These are phyloP conservation scores for Bolinopsis microptera DNA, from an alignment of 37 sponge, comb jelly and placozoan species.

Conservation along the genomic window DNA sequence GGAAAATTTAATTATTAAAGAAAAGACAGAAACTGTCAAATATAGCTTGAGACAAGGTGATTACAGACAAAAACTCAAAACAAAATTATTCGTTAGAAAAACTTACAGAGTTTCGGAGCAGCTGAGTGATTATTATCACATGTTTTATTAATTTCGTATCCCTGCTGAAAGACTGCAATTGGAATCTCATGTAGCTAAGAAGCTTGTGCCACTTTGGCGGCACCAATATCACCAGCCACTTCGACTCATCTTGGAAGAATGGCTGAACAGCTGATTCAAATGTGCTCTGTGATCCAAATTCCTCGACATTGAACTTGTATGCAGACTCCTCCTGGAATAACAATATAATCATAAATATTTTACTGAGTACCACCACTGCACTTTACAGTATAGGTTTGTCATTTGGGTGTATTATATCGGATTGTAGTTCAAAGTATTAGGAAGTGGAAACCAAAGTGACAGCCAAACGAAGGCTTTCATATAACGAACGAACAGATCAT, in stretches of 20 bases:
- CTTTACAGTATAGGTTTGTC: too few relatives aligned
- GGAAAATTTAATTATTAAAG: background rate
- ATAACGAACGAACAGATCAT: too few relatives aligned
- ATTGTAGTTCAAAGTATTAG: too few relatives aligned
- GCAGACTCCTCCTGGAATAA: background rate
- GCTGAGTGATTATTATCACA: background rate
- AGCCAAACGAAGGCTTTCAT: too few relatives aligned
- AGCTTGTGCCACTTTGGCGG: background rate
- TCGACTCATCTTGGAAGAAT: background rate
- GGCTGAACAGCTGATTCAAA: background rate
- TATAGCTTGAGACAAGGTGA: too few relatives aligned
- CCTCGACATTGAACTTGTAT: background rate
- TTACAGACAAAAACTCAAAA: too few relatives aligned
- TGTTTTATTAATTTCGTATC: background rate
- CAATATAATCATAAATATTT: too few relatives aligned
- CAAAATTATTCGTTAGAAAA: too few relatives aligned
- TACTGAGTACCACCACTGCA: too few relatives aligned
- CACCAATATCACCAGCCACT: background rate
- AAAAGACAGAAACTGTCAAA: background rate
- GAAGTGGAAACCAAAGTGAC: too few relatives aligned
- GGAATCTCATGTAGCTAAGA: constrained; percentile 45
- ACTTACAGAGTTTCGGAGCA: constrained; percentile 1
- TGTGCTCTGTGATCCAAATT: background rate
- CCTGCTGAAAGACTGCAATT: background rate
- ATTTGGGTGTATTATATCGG: too few relatives aligned